phyloP scores from a whole-genome alignment of 2,797 vertebrate genomes.

The Tolypeutes matacus region DNA sequence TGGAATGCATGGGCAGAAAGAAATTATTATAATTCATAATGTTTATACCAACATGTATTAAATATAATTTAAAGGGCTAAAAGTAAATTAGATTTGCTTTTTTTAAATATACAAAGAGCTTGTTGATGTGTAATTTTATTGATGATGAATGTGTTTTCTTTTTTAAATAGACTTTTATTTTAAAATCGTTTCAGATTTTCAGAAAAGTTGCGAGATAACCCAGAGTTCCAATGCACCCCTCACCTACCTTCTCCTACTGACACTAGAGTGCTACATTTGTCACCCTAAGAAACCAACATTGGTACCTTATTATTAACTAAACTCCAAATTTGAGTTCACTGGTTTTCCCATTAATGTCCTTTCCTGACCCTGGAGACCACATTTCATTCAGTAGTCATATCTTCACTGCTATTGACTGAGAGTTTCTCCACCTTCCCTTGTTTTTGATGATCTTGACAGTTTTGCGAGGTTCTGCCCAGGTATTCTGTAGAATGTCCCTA shows the following conservation, averaged over 20 bases:
- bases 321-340: not conserved
- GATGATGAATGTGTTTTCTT: not conserved
- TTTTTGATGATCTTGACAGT: not conserved
- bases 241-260: not conserved
- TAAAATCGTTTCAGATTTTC: not conserved
- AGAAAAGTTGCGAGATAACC: not conserved
- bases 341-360: not conserved
- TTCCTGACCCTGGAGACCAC: not conserved
- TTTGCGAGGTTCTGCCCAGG: not conserved
- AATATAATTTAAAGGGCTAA: not conserved
- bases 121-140: conserved; percentile 8
- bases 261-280: not conserved
- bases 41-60: not conserved
- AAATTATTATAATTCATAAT: not conserved
- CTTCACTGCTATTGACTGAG: not conserved
- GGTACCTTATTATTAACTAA: not conserved
- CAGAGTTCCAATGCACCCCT: not conserved
- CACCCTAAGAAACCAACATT: not conserved
- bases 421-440: not conserved
- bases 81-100: not conserved
- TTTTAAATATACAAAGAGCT: conserved; percentile 27
- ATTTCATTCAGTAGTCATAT: accelerated
- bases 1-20: not conserved
- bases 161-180: not conserved
- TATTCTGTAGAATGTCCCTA: not conserved